Base-by-base conservation (phyloP, 2,888 invertebrate genomes). In the Trissolcus brochymenae region DNA sequence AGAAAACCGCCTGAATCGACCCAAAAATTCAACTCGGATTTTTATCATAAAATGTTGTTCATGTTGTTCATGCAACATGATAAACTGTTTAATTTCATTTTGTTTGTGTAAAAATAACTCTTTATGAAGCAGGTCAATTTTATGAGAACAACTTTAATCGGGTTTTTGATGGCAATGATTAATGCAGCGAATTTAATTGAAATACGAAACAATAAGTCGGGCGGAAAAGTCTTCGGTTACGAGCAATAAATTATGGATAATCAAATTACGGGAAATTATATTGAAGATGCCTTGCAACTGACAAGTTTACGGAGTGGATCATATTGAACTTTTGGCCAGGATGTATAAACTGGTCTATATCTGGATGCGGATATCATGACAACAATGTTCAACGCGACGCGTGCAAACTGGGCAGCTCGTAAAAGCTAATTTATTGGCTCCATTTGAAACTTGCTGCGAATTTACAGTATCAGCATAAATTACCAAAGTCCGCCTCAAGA, bases 401-500 rank as follows among this genome's bases (percentile, higher is more conserved):
- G 78, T 70, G 62, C 78, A 74, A 75, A 71, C 74, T 65, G 66
- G 62, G 67, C 70, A 71, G 59, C 78, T 78, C 78, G 78, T 78
- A 75, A 75, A 74, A 67, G 74, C 71, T 78, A 78, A 78, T 78
- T 78, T 78, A 78, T 78, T 66, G 71, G 57, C 70, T 50, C 70
- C 71, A 78, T 75, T 78, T 71, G 74, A 75, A 78, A 71, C 78
- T 75, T 62, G 62, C 40, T 49, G 74, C 54, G 62, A 70, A 78
- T 78, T 75, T 60, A 66, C 57, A 51, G 35, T 70, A 75, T 65
- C 74, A 75, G 71, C 71, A 75, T 75, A 71, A 78, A 74, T 78
- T 75, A 49, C 25, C 74, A 62, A 70, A 78, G 66, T 74, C 65
- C 61, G 61, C 29, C 43, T 60, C 67, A 74, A 78, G 71, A 75